phyloP scores from a whole-genome alignment of 2,113 vertebrate genomes.

The Edolisoma coerulescens region DNA sequence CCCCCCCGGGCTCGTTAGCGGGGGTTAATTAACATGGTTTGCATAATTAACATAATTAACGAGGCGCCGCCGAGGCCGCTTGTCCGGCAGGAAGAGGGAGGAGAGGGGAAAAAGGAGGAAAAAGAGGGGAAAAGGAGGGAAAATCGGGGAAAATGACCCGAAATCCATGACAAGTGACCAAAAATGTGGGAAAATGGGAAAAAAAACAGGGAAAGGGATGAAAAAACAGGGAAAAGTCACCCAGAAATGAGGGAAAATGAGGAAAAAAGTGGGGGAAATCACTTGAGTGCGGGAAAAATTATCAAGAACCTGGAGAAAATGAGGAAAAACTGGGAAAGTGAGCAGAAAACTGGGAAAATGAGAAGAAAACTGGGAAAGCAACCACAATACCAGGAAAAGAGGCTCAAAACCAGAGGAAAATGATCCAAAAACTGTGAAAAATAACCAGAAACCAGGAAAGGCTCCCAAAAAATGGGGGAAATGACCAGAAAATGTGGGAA shows the following conservation, averaged over 20 bases:
- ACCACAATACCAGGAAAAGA: fast-evolving
- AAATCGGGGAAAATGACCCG: neutral
- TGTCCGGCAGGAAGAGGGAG: neutral
- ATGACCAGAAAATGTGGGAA: neutral
- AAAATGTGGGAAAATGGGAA: neutral
- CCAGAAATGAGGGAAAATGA: neutral
- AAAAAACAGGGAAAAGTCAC: neutral
- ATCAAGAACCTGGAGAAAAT: fast-evolving
- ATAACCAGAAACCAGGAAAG: neutral
- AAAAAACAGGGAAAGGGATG: fast-evolving
- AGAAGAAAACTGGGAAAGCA: neutral
- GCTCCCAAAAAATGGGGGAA: fast-evolving
- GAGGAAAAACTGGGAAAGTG: neutral
- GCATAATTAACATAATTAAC: neutral
- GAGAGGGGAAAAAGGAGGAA: neutral
- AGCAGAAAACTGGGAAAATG: neutral
- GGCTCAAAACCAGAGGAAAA: neutral
- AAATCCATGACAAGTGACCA: fast-evolving
- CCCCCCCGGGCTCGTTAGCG: neutral
- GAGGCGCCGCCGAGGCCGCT: neutral
- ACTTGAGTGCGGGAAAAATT: fast-evolving
- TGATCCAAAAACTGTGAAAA: fast-evolving
- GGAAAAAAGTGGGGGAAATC: neutral
- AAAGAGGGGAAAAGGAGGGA: neutral
- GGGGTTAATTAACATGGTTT: neutral